Conservation (phyloP, 2,113 vertebrate species). For the Heteronetta atricapilla region DNA sequence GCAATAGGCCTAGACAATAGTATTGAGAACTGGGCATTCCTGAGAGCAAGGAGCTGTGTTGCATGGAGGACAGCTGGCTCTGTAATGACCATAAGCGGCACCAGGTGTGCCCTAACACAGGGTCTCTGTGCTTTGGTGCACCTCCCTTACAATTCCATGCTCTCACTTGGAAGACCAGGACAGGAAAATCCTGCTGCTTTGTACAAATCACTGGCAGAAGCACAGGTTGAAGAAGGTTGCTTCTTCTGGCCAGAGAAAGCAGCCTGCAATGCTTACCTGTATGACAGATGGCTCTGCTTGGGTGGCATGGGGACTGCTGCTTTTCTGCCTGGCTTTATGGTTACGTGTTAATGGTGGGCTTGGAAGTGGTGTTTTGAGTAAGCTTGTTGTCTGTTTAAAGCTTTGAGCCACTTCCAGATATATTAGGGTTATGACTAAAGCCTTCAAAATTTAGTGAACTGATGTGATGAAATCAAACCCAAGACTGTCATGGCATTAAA, state of each 20-base stretch:
- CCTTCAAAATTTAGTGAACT: background rate
- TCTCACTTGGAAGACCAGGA: background rate
- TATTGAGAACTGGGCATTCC: background rate
- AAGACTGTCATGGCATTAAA: background rate
- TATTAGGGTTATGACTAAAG: background rate
- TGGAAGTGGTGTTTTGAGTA: background rate
- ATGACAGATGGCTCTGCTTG: background rate
- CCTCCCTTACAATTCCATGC: background rate
- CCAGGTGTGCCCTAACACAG: too few relatives aligned
- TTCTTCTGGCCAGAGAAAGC: background rate
- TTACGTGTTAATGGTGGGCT: background rate
- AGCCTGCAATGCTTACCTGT: accelerated
- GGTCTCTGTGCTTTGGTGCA: background rate
- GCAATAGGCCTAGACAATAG: background rate
- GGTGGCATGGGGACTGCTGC: background rate
- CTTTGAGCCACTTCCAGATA: background rate
- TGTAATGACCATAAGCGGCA: background rate
- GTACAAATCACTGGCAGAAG: background rate
- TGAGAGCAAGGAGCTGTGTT: background rate
- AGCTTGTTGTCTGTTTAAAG: background rate
- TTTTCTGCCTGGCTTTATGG: background rate
- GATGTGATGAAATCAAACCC: background rate
- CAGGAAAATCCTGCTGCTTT: background rate
- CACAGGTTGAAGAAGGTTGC: background rate
- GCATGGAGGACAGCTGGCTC: background rate